A percentile compares a stretch with the other conserved stretches of the same genome.
These are phyloP conservation scores for Drosophila flavopinicola DNA, from an alignment of 2,888 invertebrate species.

Conservation along the genomic window DNA sequence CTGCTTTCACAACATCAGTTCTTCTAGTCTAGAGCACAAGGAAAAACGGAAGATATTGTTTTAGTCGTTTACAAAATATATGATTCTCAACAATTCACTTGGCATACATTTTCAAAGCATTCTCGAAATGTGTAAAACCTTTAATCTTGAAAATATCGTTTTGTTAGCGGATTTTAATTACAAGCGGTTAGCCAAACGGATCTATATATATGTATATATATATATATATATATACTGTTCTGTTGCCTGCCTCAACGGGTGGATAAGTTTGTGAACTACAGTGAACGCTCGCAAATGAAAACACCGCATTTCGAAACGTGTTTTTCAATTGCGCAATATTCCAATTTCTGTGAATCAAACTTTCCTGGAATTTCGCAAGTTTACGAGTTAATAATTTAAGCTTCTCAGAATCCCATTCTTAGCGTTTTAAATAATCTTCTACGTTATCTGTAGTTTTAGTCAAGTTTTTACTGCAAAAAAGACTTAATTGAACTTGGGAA, in stretches of 20 bases:
- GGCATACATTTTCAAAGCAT: not conserved
- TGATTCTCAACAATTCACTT: slow-evolving; percentile 9
- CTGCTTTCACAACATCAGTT: not conserved
- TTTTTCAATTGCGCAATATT: too few species aligned
- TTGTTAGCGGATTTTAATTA: slow-evolving; percentile 26
- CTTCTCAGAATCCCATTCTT: too few species aligned
- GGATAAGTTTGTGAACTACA: slow-evolving; percentile 14
- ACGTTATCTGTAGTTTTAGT: too few species aligned
- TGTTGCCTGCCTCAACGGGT: slow-evolving; percentile 30
- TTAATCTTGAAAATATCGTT: not conserved
- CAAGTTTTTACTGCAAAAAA: too few species aligned
- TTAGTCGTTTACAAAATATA: slow-evolving; percentile 4
- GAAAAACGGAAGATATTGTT: not conserved
- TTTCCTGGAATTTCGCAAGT: too few species aligned
- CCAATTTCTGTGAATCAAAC: too few species aligned
- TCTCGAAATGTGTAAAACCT: slow-evolving; percentile 17
- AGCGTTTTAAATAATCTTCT: too few species aligned
- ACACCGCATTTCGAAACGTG: too few species aligned
- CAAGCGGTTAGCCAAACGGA: slow-evolving; percentile 1
- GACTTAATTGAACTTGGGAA: too few species aligned
- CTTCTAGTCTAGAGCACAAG: not conserved
- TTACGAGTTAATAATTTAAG: too few species aligned
- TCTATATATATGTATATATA: not conserved
- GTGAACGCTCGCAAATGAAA: not conserved
- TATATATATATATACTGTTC: not conserved